Evolutionary conservation across 1,140 invertebrate species (phyloP), one percentile per base, ranked within the genome.

Genomic region (Hermetia illucens): DNA sequence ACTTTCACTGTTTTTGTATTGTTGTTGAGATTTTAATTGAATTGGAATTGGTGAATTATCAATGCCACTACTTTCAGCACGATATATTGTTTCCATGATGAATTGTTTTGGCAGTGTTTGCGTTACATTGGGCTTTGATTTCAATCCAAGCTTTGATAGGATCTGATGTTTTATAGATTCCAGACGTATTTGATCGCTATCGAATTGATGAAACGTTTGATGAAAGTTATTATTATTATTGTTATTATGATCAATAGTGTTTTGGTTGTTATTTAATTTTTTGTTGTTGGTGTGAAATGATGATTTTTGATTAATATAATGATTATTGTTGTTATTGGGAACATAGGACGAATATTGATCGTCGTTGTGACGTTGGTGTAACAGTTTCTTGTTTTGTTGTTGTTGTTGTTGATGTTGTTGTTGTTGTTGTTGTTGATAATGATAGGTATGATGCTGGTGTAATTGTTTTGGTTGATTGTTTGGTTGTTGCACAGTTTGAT

Each of bases 131-230:
- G 81, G 81, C 39, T 74, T 72, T 8, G 61, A 58, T 27, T 67
- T 68, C 13, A 84, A 62, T 4, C 79, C 79, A 38, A 84, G 64
- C 55, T 83, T 84, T 5, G 70, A 71, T 10, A 84, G 59, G 42
- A 84, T 83, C 57, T 83, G 79, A 32, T 72, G 69, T 51, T 83
- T 82, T 46, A 84, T 82, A 2, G 77, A 75, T 50, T 83, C 79
- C 20, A 84, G 59, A 33, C 80, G 65, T 17, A 79, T 55, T 16
- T 66, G 63, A 44, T 81, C 76, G 33, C 46, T 39, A 22, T 20
- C n/a, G n/a, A n/a, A n/a, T n/a, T n/a, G n/a, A n/a, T n/a, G n/a
- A n/a, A n/a, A n/a, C n/a, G n/a, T n/a, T n/a, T n/a, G n/a, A n/a
- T n/a, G n/a, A n/a, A n/a, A n/a, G n/a, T n/a, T n/a, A n/a, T n/a